Base-by-base conservation (phyloP, 1,140 invertebrate genomes). In the Ips typographus region DNA sequence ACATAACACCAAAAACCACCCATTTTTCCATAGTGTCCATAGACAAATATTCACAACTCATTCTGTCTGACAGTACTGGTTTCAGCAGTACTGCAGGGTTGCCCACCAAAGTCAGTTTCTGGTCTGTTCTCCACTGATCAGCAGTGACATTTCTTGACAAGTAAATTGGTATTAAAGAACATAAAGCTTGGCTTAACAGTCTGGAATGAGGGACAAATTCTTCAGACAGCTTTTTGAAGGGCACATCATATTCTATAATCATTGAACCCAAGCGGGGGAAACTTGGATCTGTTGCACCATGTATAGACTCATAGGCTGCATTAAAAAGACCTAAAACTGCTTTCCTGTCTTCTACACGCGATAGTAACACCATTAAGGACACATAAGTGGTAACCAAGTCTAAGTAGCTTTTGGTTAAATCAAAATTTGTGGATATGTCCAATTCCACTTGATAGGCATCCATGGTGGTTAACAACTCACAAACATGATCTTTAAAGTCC, bases 401-500 rank as follows among this genome's bases (percentile, higher is more conserved):
- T 62, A 99, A 82, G 82, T 99, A 99, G 67, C 90, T 90, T 82
- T 95, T 96, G 0, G 96, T 98, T 56, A 99, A 80, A 80, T 99
- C 98, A 85, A 94, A 98, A 82, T 98, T 99, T 36, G 97, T 83
- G 2, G 93, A 92, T 75, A 99, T 95, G 82, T 99, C 96, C 73
- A 99, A 82, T 74, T 94, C 89, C 43, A 98, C 88, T 78, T 97
- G 95, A 79, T 94, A 96, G 6, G 95, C 94, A 86, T 99, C 96
- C 89, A 99, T 98, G n/a, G 92, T 95, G 4, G 96, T 99, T 2
- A 99, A 82, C 49, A 99, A 82, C 80, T 99, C 96, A 75, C 93
- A 94, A 2, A 99, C 95, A 87, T 98, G 96, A 79, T 99, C 98
- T 82, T 98, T 98, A 74, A 99, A 96, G 80, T 99, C 97, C 7